phyloP scores from a whole-genome alignment of 2,888 invertebrate species.

The Hirtodrosophila histrioides region DNA sequence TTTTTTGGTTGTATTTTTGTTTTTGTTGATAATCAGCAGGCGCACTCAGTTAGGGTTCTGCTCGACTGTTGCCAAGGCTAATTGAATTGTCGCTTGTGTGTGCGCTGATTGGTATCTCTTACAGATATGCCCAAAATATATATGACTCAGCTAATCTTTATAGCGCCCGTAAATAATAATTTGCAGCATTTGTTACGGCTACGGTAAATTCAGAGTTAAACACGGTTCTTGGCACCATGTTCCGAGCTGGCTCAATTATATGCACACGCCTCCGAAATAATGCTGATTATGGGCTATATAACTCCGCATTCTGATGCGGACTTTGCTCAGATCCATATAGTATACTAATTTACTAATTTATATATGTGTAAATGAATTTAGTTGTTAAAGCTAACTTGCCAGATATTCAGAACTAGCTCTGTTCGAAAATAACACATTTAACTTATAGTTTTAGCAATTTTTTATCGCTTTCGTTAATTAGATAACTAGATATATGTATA shows the following conservation, averaged over 20 bases:
- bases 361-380: too few species aligned
- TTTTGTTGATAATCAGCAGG: constrained; percentile 3
- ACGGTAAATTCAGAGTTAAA: constrained; percentile 22
- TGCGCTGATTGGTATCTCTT: constrained; percentile 55
- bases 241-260: constrained; percentile 34
- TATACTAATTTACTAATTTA: not conserved
- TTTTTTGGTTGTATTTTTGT: not conserved
- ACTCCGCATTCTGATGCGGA: constrained; percentile 21
- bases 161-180: constrained; percentile 65
- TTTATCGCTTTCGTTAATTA: too few species aligned
- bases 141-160: constrained; percentile 59
- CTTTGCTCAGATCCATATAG: constrained; percentile 23
- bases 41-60: constrained; percentile 8
- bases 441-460: too few species aligned
- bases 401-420: too few species aligned
- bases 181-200: constrained; percentile 49
- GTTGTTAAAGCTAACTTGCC: too few species aligned
- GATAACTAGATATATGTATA: too few species aligned
- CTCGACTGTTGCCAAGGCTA: constrained; percentile 64
- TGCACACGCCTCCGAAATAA: constrained; percentile 54
- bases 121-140: constrained; percentile 48
- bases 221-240: not conserved
- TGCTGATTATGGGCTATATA: constrained; percentile 55
- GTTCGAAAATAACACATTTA: too few species aligned
- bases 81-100: constrained; percentile 66